Percentiles rank a stretch among this genome's conserved stretches.
Evolutionary conservation across 1,140 invertebrate species (phyloP).

Genomic region (Brachionus rotundiformis): DNA sequence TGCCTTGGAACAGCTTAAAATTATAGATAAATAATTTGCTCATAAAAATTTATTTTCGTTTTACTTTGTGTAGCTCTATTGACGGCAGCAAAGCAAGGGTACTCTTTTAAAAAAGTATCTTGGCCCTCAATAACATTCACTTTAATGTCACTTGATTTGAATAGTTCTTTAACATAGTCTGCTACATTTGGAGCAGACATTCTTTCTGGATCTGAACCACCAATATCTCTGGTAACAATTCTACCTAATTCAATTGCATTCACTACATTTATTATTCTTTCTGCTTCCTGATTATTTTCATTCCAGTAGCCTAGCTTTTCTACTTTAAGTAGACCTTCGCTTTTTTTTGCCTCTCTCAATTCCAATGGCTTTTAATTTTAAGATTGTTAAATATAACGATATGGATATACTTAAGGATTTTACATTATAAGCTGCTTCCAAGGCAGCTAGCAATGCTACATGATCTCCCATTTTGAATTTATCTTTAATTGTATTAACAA

Average conservation of each 20-base stretch:
- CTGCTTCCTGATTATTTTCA: neutral
- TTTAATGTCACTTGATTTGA: constrained; percentile 60
- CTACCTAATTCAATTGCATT: constrained; percentile 48
- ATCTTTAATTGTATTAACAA: constrained; percentile 1
- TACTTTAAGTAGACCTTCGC: neutral
- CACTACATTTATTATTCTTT: neutral
- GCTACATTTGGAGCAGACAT: constrained; percentile 82
- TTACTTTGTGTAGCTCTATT: constrained; percentile 75
- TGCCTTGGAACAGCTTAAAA: constrained; percentile 40
- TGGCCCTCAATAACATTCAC: constrained; percentile 56
- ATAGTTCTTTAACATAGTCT: constrained; percentile 75
- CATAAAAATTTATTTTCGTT: neutral
- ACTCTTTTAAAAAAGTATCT: constrained; percentile 72
- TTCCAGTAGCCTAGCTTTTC: constrained; percentile 26
- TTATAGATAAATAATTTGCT: neutral
- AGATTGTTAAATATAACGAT: neutral
- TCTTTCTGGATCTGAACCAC: constrained; percentile 85
- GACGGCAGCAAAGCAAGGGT: constrained; percentile 84
- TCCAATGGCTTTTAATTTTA: constrained; percentile 31
- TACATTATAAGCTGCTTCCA: constrained; percentile 48
- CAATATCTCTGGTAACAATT: constrained; percentile 73
- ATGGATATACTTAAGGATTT: neutral
- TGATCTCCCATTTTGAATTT: constrained; percentile 27
- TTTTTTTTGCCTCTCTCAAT: constrained; percentile 30
- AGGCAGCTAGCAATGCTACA: neutral